These are phyloP conservation scores for Isurus oxyrinchus DNA, from an alignment of 2,113 vertebrate genomes.

Conservation along the genomic window DNA sequence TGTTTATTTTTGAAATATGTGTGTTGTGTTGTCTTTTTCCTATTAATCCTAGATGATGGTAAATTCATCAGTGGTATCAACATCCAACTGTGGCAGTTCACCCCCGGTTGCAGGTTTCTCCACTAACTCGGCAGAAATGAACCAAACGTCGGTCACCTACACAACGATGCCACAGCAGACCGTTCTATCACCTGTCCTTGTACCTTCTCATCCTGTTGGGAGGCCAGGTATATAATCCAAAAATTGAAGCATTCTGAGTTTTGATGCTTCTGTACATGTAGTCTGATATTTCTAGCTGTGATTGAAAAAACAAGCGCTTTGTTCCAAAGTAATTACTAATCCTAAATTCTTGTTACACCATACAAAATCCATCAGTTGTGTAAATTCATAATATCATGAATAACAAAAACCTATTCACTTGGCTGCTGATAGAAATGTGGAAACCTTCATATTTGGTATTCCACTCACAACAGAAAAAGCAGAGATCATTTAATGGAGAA, in stretches of 20 bases:
- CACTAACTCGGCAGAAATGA: conserved; percentile 59
- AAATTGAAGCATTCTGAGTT: neutral
- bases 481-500: neutral
- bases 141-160: conserved; percentile 54
- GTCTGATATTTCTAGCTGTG: conserved; percentile 13
- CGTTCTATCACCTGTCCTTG: conserved; percentile 54
- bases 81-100: conserved; percentile 59
- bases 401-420: neutral
- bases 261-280: neutral
- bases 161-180: conserved; percentile 56
- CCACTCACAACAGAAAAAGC: neutral
- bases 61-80: conserved; percentile 64
- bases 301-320: neutral
- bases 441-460: neutral
- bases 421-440: neutral
- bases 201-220: conserved; percentile 54
- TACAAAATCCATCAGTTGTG: neutral
- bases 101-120: conserved; percentile 60
- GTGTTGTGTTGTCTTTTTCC: neutral
- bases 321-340: neutral
- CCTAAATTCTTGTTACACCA: neutral
- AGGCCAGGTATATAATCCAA: conserved; percentile 59
- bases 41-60: conserved; percentile 58
- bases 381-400: neutral
- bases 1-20: neutral